Evolutionary conservation across 2,113 vertebrate genomes (phyloP).

Genomic region (Saguinus imperator): DNA sequence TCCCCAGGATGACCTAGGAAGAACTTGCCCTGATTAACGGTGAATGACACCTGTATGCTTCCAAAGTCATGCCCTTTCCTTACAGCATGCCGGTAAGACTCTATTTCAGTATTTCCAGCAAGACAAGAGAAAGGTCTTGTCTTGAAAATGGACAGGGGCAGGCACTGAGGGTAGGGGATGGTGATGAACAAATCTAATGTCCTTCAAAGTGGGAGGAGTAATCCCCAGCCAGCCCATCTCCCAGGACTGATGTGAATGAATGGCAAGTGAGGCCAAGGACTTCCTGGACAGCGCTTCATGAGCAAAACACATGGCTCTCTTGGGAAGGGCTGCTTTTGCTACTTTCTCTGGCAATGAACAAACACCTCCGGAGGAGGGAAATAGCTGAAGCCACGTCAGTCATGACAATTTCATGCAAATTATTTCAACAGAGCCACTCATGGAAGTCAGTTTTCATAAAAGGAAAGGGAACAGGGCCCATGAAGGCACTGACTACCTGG

Average conservation of each 20-base stretch:
- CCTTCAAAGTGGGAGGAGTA: background rate
- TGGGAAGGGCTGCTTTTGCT: background rate
- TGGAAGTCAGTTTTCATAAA: accelerated
- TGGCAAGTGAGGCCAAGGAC: background rate
- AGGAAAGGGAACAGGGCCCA: accelerated
- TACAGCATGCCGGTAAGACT: background rate
- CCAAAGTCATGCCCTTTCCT: background rate
- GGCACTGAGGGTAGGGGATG: background rate
- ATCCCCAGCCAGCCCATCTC: too few relatives aligned
- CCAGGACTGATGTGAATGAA: background rate
- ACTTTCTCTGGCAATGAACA: background rate
- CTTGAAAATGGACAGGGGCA: background rate
- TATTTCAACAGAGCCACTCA: background rate
- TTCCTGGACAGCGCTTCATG: background rate
- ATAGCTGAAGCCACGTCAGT: accelerated
- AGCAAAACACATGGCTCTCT: accelerated
- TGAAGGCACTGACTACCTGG: background rate
- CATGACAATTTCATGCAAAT: background rate
- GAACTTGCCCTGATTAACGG: background rate
- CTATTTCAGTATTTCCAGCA: background rate
- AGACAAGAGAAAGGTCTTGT: background rate
- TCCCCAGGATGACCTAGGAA: background rate
- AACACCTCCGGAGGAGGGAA: background rate
- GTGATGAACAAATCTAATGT: background rate
- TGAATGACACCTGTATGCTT: background rate